Percentiles rank a stretch among this genome's conserved stretches.
These are phyloP conservation scores for Misgurnus anguillicaudatus DNA, from an alignment of 2,113 vertebrate species.

Conservation along the genomic window DNA sequence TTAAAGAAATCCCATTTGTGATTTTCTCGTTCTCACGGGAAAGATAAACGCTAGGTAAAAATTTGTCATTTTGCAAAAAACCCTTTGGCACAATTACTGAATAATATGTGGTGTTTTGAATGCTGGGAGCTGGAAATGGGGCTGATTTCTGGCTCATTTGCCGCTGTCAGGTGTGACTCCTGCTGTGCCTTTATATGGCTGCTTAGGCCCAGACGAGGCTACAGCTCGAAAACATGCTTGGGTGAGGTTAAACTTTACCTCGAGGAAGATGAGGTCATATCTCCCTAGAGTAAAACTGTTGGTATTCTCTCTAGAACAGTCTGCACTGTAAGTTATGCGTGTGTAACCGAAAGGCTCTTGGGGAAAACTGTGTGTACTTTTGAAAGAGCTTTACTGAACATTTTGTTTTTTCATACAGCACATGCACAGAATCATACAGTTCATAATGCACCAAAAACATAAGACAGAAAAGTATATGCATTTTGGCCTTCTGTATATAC, in stretches of 20 bases:
- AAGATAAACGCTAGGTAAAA: neutral
- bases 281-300: slow-evolving; percentile 6
- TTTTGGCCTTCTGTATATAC: no score
- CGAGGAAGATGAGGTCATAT: neutral
- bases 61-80: neutral
- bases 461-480: no score
- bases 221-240: neutral
- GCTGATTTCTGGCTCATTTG: slow-evolving; percentile 3
- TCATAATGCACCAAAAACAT: no score
- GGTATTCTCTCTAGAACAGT: neutral
- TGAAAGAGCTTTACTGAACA: no score
- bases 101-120: neutral
- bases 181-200: neutral
- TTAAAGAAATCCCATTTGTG: no score
- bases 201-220: neutral
- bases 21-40: no score
- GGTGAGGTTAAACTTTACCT: neutral
- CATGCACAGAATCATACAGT: no score
- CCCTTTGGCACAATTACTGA: neutral
- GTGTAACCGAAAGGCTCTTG: neutral
- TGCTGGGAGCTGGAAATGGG: neutral
- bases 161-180: slow-evolving; percentile 2
- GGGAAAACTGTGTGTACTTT: neutral
- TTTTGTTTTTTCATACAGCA: no score
- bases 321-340: slow-evolving; percentile 4